Evolutionary conservation across 2,888 invertebrate species (phyloP), one percentile per base, ranked within the genome.

Genomic region (Thecophora atra): DNA sequence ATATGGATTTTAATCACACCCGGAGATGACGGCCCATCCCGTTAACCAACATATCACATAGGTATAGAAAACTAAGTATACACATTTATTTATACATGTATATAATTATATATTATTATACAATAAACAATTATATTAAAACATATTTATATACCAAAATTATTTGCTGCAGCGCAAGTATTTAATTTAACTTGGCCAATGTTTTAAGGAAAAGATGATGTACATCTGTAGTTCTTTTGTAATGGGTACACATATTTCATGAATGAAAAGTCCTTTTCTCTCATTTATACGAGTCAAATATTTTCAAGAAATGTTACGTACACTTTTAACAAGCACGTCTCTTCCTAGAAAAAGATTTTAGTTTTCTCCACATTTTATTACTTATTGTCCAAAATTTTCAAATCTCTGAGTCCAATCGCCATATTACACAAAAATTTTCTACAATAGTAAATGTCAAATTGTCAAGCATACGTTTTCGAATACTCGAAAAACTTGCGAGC

Each of bases 381-480:
- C 51, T 70, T 28, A 37, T 47, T 19, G 17, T 47, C 21, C 42
- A 17, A 58, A 58, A 63, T 15, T 63, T 30, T 30, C 24, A 30
- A 62, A 63, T 21, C 28, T 70, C 37, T 68, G 26, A 15, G 37
- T 75, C 76, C 77, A 76, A 75, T 75, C 78, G 78, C 79, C 79
- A 79, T 79, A 77, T 79, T 79, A 74, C 62, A 72, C 73, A 68
- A 75, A 76, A 74, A 58, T 73, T 76, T 74, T 74, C 66, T 64
- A 47, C 44, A 64, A 30, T 21, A 54, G 24, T n/a, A 56, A 54
- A 67, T 30, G 54, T 52, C 66, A 67, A 37, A 54, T 54, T 30
- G 54, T 52, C 19, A 15, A 8, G 11, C 1, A 11, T 17, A 42
- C 26, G 63, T 63, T n/a, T n/a, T 63, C 63, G 63, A 7, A 63